Evolutionary conservation across 53 echinoderm and acorn worm genomes (phyloP).

Genomic region (Temnopleurus reevesii): DNA sequence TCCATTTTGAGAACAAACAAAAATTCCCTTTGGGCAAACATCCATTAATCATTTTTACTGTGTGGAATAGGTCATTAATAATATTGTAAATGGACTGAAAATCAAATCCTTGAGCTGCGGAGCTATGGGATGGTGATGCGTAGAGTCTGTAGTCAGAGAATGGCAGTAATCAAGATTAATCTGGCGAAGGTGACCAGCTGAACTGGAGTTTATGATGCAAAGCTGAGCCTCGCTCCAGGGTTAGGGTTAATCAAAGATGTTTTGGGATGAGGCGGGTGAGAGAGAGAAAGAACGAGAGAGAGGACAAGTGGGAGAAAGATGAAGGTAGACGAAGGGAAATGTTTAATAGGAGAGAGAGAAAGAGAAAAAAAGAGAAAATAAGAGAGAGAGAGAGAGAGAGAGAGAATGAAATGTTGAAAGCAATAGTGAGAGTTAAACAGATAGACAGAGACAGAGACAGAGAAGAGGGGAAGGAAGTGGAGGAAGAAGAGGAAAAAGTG

Average conservation of each 20-base stretch:
- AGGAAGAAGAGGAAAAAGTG: background rate
- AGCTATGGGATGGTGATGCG: background rate
- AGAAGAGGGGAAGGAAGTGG: background rate
- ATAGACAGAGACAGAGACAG: background rate
- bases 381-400: background rate
- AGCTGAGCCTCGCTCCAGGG: background rate
- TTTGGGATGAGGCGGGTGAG: background rate
- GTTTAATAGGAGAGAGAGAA: background rate
- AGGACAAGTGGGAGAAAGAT: background rate
- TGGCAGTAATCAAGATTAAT: slow-evolving; percentile 6
- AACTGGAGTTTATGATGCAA: background rate
- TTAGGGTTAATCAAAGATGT: background rate
- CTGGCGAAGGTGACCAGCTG: background rate
- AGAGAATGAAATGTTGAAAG: background rate
- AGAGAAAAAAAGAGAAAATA: background rate
- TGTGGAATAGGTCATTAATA: background rate
- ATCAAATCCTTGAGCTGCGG: background rate
- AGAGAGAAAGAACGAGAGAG: background rate
- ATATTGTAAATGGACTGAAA: background rate
- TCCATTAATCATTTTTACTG: background rate
- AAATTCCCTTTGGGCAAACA: too few relatives aligned
- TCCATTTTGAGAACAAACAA: too few relatives aligned
- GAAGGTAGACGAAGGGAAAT: background rate
- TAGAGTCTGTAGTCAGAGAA: background rate
- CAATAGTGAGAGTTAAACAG: background rate